A percentile compares a stretch with the other conserved stretches of the same genome.
phyloP scores from a whole-genome alignment of 2,888 invertebrate species.

The Toxonevra muliebris region DNA sequence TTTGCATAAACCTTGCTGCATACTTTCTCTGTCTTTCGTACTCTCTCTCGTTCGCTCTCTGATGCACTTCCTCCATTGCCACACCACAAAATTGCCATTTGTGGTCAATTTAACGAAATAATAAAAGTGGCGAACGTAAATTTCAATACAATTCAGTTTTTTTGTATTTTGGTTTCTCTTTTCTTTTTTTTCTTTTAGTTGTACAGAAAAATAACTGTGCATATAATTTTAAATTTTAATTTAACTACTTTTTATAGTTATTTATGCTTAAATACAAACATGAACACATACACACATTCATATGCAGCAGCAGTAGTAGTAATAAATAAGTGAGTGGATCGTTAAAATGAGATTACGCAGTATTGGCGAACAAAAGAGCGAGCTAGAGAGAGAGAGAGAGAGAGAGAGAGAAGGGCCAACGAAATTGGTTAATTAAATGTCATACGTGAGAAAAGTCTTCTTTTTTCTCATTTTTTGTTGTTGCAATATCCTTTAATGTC shows the following conservation, averaged over 20 bases:
- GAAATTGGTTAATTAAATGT: slow-evolving; percentile 57
- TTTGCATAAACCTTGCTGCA: too few species aligned
- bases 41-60: neutral
- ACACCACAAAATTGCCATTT: slow-evolving; percentile 19
- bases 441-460: slow-evolving; percentile 60
- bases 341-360: neutral
- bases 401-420: slow-evolving; percentile 10
- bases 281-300: neutral
- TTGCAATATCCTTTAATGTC: slow-evolving; percentile 2
- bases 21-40: too few species aligned
- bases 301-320: too few species aligned
- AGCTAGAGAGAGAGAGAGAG: neutral
- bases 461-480: slow-evolving; percentile 34
- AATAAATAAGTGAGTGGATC: neutral
- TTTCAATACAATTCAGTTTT: neutral
- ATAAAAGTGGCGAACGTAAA: slow-evolving; percentile 2
- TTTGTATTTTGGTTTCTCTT: neutral
- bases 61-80: neutral
- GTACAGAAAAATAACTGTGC: neutral
- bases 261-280: neutral
- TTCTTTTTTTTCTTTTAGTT: neutral
- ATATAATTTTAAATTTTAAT: neutral
- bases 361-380: neutral
- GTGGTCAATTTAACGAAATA: slow-evolving; percentile 23
- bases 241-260: slow-evolving; percentile 2